Percentiles rank a stretch among this genome's conserved stretches.
phyloP scores from a whole-genome alignment of 2,113 vertebrate species.

The mouse (Mus musculus) region DNA sequence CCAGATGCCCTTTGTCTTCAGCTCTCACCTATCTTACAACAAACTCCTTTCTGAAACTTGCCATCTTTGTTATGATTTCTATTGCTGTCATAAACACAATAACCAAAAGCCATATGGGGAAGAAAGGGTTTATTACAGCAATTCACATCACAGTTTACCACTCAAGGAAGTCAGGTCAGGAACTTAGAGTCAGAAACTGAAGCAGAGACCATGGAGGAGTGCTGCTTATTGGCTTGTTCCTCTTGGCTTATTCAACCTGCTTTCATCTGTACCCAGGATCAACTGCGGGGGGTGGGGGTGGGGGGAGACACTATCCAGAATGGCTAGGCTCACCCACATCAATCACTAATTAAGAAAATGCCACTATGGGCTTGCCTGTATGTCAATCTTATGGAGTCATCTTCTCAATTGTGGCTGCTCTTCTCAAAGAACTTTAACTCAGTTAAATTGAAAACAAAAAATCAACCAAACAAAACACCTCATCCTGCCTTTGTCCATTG shows the following conservation, averaged over 20 bases:
- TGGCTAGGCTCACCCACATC: background rate
- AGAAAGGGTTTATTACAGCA: background rate
- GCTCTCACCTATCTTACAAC: background rate
- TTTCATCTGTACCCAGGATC: background rate
- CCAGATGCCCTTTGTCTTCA: background rate
- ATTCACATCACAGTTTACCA: background rate
- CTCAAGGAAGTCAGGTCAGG: background rate
- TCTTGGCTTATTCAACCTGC: background rate
- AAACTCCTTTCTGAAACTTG: background rate
- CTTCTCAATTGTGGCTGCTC: background rate
- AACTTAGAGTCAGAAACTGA: background rate
- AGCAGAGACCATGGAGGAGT: background rate
- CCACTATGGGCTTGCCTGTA: background rate
- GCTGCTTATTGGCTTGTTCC: background rate
- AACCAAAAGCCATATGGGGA: background rate
- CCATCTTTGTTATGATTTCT: background rate
- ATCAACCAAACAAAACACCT: background rate
- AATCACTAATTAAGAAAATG: background rate
- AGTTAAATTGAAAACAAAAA: background rate
- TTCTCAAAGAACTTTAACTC: background rate
- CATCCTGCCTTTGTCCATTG: background rate
- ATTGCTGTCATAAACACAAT: background rate
- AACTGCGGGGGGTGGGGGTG: background rate
- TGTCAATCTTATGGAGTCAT: background rate
- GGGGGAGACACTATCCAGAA: background rate